Conservation (phyloP, 2,113 vertebrate genomes). For the Pyrgilauda ruficollis region DNA sequence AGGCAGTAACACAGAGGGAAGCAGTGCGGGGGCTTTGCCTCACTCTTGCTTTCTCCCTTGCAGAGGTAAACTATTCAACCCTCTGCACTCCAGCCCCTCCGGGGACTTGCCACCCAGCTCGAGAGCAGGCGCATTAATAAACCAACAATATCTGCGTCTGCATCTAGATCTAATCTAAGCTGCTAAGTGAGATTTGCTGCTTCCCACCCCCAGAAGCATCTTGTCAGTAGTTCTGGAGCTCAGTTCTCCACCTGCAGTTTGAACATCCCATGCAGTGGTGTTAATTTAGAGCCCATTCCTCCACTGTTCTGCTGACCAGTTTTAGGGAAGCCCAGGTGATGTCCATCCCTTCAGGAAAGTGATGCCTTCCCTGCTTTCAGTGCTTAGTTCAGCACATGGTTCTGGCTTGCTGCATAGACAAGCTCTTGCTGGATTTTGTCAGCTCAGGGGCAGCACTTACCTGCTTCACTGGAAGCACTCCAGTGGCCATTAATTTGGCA, state of each 20-base stretch:
- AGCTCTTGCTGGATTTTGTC: neutral
- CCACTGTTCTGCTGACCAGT: neutral
- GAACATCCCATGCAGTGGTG: neutral
- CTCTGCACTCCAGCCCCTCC: neutral
- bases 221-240: constrained; percentile 2
- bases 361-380: neutral
- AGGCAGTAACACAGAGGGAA: neutral
- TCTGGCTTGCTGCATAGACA: neutral
- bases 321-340: neutral
- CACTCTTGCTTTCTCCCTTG: neutral
- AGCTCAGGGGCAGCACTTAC: neutral
- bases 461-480: neutral
- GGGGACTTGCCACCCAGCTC: constrained; percentile 41
- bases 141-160: constrained; percentile 27
- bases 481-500: neutral
- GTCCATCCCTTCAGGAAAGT: neutral
- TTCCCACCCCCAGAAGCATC: constrained; percentile 35
- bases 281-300: neutral
- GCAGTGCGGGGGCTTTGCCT: neutral
- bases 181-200: neutral
- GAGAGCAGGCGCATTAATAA: constrained; percentile 34
- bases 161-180: constrained; percentile 60
- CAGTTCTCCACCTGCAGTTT: constrained; percentile 5
- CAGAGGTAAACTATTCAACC: constrained; percentile 56
- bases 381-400: neutral